These are phyloP conservation scores for Leptocoma aspasia DNA, from an alignment of 2,113 vertebrate species.

Conservation along the genomic window DNA sequence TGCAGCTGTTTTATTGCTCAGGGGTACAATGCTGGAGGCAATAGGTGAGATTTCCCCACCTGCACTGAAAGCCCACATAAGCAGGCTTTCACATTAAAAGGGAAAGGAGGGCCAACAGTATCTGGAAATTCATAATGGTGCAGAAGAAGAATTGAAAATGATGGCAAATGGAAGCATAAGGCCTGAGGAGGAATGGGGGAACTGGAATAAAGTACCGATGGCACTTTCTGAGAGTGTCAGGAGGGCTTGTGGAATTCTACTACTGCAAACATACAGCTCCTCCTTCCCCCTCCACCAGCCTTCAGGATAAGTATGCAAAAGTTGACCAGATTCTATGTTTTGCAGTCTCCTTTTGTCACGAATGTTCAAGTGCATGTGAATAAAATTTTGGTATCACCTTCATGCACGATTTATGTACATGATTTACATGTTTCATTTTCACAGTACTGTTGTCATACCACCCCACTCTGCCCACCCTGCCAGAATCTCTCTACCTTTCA, in stretches of 20 bases:
- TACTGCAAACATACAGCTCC: neutral
- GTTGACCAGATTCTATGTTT: neutral
- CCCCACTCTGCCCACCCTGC: no score
- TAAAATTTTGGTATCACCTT: neutral
- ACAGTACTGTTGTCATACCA: neutral
- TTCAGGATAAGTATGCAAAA: neutral
- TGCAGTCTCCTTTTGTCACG: neutral
- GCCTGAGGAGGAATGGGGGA: neutral
- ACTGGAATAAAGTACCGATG: neutral
- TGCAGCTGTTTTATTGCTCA: neutral
- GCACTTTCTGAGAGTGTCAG: neutral
- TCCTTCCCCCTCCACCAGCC: neutral
- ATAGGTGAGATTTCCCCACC: neutral
- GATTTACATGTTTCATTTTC: neutral
- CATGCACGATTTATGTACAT: neutral
- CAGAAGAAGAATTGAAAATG: neutral
- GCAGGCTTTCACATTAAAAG: neutral
- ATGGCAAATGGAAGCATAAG: neutral
- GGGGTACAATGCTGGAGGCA: neutral
- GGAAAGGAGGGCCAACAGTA: neutral
- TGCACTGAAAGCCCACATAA: neutral
- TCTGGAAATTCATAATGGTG: neutral
- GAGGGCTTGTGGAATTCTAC: neutral
- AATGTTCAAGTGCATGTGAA: neutral
- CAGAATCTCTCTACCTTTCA: slow-evolving; percentile 71